These are phyloP conservation scores for Echinometra lucunter DNA, from an alignment of 53 echinoderm and acorn worm species.

Conservation along the genomic window DNA sequence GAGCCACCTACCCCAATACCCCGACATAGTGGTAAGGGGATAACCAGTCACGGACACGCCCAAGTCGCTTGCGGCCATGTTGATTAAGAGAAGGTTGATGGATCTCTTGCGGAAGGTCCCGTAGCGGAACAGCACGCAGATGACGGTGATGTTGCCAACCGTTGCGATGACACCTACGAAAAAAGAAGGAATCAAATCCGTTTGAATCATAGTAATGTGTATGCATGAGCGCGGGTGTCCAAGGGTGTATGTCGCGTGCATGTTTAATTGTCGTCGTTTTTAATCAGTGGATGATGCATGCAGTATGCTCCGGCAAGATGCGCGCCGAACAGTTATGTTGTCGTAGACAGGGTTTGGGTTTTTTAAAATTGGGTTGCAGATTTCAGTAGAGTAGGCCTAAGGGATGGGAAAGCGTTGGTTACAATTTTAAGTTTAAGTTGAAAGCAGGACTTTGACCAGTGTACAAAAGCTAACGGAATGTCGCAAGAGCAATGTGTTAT, in stretches of 20 bases:
- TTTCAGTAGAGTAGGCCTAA: no score
- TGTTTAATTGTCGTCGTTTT: not conserved
- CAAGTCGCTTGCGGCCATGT: conserved; percentile 87
- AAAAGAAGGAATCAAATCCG: not conserved
- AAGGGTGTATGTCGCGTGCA: not conserved
- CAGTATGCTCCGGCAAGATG: no score
- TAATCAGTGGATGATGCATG: no score
- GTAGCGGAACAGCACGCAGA: conserved; percentile 75
- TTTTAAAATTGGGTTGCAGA: no score
- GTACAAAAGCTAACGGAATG: no score
- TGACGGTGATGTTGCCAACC: conserved; percentile 71
- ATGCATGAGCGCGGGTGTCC: not conserved
- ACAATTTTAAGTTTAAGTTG: no score
- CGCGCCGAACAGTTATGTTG: no score
- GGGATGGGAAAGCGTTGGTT: no score
- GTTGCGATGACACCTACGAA: conserved; percentile 74
- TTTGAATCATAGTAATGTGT: not conserved
- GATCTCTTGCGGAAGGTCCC: conserved; percentile 80
- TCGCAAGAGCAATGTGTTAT: no score
- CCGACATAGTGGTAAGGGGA: conserved; percentile 77
- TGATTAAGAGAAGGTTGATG: conserved; percentile 81
- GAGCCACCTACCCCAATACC: conserved; percentile 81
- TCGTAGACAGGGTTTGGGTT: no score
- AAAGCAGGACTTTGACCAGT: no score
- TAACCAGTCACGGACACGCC: conserved; percentile 82